Evolutionary conservation across 2,113 vertebrate species (phyloP).

Genomic region (Talpa occidentalis): DNA sequence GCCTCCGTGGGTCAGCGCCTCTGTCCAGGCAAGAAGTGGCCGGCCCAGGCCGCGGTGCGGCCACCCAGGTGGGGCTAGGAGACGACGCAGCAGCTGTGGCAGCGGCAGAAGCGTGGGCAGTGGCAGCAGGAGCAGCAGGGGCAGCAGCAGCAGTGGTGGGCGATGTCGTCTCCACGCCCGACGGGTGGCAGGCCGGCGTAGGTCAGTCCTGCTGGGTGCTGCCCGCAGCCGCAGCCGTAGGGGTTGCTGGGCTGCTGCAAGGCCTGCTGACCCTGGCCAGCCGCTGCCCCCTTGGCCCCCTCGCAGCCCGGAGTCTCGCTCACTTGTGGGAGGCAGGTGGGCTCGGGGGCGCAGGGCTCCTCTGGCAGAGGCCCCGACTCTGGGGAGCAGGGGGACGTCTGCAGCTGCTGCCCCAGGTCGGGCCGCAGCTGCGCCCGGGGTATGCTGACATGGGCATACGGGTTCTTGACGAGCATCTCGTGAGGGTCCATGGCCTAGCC

Average conservation of each 20-base stretch:
- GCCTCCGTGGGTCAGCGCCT: neutral
- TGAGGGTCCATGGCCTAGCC: slow-evolving; percentile 84
- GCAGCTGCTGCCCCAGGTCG: slow-evolving; percentile 78
- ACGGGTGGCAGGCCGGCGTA: slow-evolving; percentile 77
- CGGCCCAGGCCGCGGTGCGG: too few relatives aligned
- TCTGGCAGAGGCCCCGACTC: slow-evolving; percentile 76
- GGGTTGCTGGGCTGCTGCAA: slow-evolving; percentile 84
- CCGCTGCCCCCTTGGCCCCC: neutral
- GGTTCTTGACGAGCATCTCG: slow-evolving; percentile 86
- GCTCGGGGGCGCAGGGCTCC: neutral
- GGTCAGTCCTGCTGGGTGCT: slow-evolving; percentile 70
- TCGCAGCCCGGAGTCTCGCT: neutral
- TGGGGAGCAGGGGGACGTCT: slow-evolving; percentile 32
- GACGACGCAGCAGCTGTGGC: slow-evolving; percentile 81
- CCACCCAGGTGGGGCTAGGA: too few relatives aligned
- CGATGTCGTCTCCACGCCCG: slow-evolving; percentile 56
- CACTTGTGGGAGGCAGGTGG: neutral
- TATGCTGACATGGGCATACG: slow-evolving; percentile 87
- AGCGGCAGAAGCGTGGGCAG: slow-evolving; percentile 80
- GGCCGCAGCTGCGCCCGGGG: slow-evolving; percentile 87
- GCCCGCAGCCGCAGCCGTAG: slow-evolving; percentile 81
- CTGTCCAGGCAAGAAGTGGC: neutral
- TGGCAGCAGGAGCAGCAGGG: slow-evolving; percentile 82
- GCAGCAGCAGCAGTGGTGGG: slow-evolving; percentile 73
- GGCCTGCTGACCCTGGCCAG: slow-evolving; percentile 51